Percentiles rank a stretch among this genome's conserved stretches.
phyloP scores from a whole-genome alignment of 2,797 vertebrate species.

The Rhinogobio ventralis region DNA sequence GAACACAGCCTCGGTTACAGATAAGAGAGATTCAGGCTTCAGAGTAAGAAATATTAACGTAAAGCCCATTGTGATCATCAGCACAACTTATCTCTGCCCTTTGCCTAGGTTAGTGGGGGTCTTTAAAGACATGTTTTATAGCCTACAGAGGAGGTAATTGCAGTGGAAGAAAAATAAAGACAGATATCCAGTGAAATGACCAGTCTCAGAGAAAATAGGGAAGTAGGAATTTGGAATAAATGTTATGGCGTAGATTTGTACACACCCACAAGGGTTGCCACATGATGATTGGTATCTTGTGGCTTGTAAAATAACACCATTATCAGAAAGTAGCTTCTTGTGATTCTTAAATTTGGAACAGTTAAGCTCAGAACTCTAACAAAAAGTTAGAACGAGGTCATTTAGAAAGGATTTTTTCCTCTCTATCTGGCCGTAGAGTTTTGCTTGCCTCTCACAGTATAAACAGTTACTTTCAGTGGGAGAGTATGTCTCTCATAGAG shows the following conservation, averaged over 20 bases:
- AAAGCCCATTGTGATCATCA: background rate
- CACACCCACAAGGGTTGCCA: background rate
- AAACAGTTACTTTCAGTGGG: conserved; percentile 37
- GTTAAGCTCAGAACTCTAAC: background rate
- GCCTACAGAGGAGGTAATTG: too few relatives aligned
- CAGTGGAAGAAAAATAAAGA: background rate
- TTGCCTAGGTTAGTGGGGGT: background rate
- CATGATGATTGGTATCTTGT: background rate
- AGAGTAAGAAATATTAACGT: background rate
- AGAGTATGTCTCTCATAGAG: conserved; percentile 18
- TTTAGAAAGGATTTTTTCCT: background rate
- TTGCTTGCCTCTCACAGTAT: conserved; percentile 3
- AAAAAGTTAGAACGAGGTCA: background rate
- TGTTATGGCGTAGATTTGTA: background rate
- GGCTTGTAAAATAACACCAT: background rate
- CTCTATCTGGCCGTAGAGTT: background rate
- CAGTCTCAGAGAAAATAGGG: background rate
- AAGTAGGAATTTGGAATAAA: background rate
- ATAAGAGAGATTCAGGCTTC: background rate
- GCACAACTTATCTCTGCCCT: background rate
- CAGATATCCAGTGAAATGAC: background rate
- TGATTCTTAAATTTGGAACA: background rate
- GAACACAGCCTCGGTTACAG: background rate
- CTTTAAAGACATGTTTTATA: conserved; percentile 8
- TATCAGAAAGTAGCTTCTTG: background rate